A percentile compares a stretch with the other conserved stretches of the same genome.
These are phyloP conservation scores for Empidonax traillii DNA, from an alignment of 2,113 vertebrate species.

Conservation along the genomic window DNA sequence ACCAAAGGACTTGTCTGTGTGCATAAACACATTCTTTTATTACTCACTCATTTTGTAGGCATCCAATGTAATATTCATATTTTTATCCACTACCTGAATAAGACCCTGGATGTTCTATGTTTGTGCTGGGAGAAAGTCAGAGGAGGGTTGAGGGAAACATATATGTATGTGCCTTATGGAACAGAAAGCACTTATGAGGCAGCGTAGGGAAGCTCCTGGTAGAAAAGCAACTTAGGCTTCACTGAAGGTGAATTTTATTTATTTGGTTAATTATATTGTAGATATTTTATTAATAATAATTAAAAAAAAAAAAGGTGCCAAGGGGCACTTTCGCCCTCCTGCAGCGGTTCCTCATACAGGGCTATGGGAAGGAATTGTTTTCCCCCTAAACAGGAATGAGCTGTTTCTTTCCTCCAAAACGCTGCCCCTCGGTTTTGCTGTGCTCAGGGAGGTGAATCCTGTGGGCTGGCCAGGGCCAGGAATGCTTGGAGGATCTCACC, in stretches of 20 bases:
- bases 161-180: neutral
- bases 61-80: neutral
- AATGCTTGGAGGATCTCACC: neutral
- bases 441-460: neutral
- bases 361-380: neutral
- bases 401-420: neutral
- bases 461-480: neutral
- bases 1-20: neutral
- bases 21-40: neutral
- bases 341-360: neutral
- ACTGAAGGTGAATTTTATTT: neutral
- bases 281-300: neutral
- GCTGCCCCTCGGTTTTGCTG: neutral
- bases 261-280: neutral
- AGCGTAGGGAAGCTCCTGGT: neutral
- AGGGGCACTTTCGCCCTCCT: neutral
- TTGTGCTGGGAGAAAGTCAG: neutral
- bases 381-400: neutral
- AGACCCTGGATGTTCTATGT: neutral
- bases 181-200: neutral
- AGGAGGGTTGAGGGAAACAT: neutral
- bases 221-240: neutral
- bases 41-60: neutral
- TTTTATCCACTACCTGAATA: neutral
- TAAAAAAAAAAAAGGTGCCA: too few relatives aligned